Evolutionary conservation across 2,888 invertebrate genomes (phyloP), one percentile per base, ranked within the genome.

Genomic region (Plusia festucae): DNA sequence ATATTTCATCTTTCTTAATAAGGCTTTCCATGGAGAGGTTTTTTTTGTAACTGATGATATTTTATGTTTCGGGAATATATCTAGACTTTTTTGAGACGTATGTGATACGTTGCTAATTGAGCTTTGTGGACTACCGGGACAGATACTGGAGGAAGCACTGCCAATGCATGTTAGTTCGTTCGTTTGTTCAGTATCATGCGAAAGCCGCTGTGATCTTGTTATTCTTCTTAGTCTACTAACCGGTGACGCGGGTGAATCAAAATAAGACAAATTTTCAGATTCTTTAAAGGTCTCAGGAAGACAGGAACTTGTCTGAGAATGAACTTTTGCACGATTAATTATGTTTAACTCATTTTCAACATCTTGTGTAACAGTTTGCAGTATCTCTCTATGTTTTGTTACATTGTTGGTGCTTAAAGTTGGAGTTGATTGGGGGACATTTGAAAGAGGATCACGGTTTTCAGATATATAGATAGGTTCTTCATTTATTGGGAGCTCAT

Each of bases 401-500:
- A 60, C 60, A 20, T 60, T 60, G 53, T 53, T 53, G 53, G 60
- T 60, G 60, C 53, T 53, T 60, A 46, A 46, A 30, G 60, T 60
- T 60, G 60, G n/a, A 60, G 53, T 27, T 60, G 44, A 53, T 60
- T 53, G 40, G 53, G 59, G 52, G 53, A 53, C 52, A 58, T 51
- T 58, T 60, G 40, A 60, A 60, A 60, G 34, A 53, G 59, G 59
- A 60, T 60, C 59, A 60, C 40, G 52, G 40, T 60, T 60, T 40
- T 60, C 59, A 60, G 59, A 60, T 40, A 24, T 24, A 60, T 53
- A 27, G 22, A 53, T 53, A 40, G 52, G 59, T 53, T 59, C 59
- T 59, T 59, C 52, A 59, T 59, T 59, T 59, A 59, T 58, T 58
- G 58, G 58, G 53, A 53, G 53, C 32, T 53, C 53, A 53, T 53